Evolutionary conservation across 1,140 invertebrate genomes (phyloP), one percentile per base, ranked within the genome.

Genomic region (Eufriesea mexicana): DNA sequence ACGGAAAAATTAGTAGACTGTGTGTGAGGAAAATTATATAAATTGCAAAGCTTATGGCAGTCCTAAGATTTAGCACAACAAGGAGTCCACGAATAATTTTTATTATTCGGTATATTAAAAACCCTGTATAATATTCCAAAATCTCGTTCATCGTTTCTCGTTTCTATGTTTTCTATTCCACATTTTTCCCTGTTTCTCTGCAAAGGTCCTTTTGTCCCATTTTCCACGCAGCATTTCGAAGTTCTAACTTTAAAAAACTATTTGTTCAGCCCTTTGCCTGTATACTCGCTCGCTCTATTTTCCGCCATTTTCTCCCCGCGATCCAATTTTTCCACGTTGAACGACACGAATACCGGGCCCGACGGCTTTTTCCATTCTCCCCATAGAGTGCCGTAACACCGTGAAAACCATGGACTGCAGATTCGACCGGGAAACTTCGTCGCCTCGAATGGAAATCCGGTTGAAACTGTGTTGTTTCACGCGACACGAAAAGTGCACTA

Each of bases 381-480:
- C 61, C 9, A 16, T 67, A 6, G 45, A 67, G 23, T 18, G 23
- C 2, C 20, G 54, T 23, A 45, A 57, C 28, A n/a, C 20, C 54
- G 54, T 55, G 35, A 25, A 73, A 73, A 57, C n/a, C 51, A 23
- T 68, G 45, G 66, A 5, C n/a, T 20, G 23, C 28, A 23, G 16
- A 42, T 72, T 28, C 47, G 49, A 18, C 18, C 23, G 45, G 25
- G 18, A 23, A 42, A 68, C 66, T 25, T 68, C 42, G 66, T 47
- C 66, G n/a, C 66, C 20, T 25, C 16, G 51, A 57, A 73, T 73
- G 54, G 35, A 73, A 73, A 73, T 57, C 28, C 42, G 35, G 5
- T 12, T n/a, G 42, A n/a, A 67, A 67, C 71, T 55, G 71, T 73
- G 59, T 59, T 59, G 51, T 59, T 59, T 59, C 35, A 2, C 54